A percentile compares a stretch with the other conserved stretches of the same genome.
Conservation (phyloP, 1,140 invertebrate species). For the Dolichoris vasculosae region DNA sequence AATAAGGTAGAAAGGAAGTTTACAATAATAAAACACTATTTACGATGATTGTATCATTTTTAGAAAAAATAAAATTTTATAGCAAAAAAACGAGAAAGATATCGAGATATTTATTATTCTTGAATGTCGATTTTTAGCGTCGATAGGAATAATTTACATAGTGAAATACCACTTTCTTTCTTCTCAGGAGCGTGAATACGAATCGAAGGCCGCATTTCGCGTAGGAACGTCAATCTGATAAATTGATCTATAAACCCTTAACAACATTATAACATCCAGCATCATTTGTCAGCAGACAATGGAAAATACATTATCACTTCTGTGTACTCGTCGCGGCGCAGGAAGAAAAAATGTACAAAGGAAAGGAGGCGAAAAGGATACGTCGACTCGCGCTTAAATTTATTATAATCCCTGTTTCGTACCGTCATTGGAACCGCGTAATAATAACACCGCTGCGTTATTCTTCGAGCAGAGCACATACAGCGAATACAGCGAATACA, state of each 20-base stretch:
- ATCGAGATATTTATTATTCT: constrained; percentile 4
- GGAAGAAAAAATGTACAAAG: not conserved
- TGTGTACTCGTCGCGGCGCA: not conserved
- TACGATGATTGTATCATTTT: constrained; percentile 1
- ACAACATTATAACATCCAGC: constrained; percentile 40
- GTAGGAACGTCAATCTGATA: constrained; percentile 34
- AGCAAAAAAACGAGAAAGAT: not conserved
- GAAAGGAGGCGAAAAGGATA: not conserved
- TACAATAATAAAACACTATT: not conserved
- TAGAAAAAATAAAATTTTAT: not conserved
- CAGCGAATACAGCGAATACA: too few species aligned
- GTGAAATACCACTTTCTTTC: constrained; percentile 17
- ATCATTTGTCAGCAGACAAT: constrained; percentile 45
- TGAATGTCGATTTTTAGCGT: not conserved
- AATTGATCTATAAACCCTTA: constrained; percentile 4
- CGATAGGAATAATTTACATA: constrained; percentile 44
- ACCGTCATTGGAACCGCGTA: not conserved
- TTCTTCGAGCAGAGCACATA: not conserved
- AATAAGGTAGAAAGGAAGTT: not conserved
- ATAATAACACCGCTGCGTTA: not conserved
- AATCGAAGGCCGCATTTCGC: not conserved
- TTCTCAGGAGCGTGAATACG: not conserved
- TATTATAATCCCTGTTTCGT: constrained; percentile 36
- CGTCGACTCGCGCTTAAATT: constrained; percentile 14
- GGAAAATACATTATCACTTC: constrained; percentile 43